Base-by-base conservation (phyloP, 2,888 invertebrate species). In the Erannis defoliaria region DNA sequence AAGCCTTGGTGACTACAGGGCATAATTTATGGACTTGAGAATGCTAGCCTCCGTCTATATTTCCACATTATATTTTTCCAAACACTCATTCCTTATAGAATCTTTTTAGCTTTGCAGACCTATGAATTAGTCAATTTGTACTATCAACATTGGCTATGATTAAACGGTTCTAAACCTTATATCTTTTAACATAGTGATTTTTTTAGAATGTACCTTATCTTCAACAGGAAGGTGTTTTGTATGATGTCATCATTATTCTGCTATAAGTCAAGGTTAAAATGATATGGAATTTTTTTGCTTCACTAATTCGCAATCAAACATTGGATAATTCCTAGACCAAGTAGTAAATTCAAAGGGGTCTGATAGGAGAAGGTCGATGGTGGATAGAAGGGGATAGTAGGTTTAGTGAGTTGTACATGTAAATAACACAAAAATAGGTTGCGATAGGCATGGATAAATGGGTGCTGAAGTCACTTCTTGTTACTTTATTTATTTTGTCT, bases 71-170 rank as follows among this genome's bases (percentile, higher is more conserved):
- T 10, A 1, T 10, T 82, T 83, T 86, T 82, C n/a, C 48, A 78
- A 78, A 75, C 73, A 80, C 76, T 73, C 80, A 70, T 74, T 75
- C 73, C 80, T 89, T 88, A 90, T 89, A 90, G 85, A 82, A 75
- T 63, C 82, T 88, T 89, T 88, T 85, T 75, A 61, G 70, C 40
- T 55, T 59, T 48, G 43, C 59, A 62, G 55, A 64, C 61, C 54
- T 61, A 56, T 51, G 46, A 50, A 23, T 61, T 43, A 55, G 38
- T n/a, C 38, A 45, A 45, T 12, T 38, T 54, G 45, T 43, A 50
- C 45, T 43, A 57, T 42, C 37, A 56, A 56, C 56, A 55, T 23
- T 35, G 14, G 14, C 2, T 37, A 8, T 21, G 8, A 33, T 45
- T 57, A 74, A 19, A 61, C 58, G 57, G 81, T 67, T 79, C 74